Evolutionary conservation across 2,113 vertebrate species (phyloP).

Genomic region (Apus apus): DNA sequence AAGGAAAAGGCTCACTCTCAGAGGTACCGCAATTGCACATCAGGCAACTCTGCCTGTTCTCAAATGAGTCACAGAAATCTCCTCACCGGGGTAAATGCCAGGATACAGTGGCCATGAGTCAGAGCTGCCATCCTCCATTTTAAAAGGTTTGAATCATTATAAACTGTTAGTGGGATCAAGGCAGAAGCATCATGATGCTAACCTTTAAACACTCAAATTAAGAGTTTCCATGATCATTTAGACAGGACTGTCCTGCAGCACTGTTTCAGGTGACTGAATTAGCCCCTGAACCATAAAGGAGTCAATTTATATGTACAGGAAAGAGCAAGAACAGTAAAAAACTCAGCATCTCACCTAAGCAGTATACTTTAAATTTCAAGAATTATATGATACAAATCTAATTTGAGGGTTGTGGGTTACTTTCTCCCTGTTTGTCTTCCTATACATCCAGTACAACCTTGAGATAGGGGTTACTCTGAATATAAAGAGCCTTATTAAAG

Average conservation of each 20-base stretch:
- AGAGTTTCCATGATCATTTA: background rate
- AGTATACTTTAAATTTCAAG: background rate
- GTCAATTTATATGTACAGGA: background rate
- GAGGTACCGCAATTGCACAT: background rate
- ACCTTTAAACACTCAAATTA: constrained; percentile 9
- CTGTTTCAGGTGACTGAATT: background rate
- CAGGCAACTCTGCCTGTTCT: background rate
- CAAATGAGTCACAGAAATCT: constrained; percentile 18
- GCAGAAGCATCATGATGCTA: background rate
- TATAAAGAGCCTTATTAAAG: background rate
- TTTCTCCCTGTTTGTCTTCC: background rate
- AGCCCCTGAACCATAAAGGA: background rate
- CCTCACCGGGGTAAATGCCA: background rate
- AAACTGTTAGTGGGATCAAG: background rate
- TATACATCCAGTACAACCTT: background rate
- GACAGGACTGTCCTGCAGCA: background rate
- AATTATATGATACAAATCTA: background rate
- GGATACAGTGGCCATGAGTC: background rate
- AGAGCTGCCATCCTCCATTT: background rate
- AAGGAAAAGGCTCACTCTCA: background rate
- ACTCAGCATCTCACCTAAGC: background rate
- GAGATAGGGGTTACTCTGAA: background rate
- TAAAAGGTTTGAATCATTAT: background rate
- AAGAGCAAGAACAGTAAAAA: background rate
- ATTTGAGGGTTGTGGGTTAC: background rate